Base-by-base conservation (phyloP, 1,140 invertebrate species). In the Diprion similis region DNA sequence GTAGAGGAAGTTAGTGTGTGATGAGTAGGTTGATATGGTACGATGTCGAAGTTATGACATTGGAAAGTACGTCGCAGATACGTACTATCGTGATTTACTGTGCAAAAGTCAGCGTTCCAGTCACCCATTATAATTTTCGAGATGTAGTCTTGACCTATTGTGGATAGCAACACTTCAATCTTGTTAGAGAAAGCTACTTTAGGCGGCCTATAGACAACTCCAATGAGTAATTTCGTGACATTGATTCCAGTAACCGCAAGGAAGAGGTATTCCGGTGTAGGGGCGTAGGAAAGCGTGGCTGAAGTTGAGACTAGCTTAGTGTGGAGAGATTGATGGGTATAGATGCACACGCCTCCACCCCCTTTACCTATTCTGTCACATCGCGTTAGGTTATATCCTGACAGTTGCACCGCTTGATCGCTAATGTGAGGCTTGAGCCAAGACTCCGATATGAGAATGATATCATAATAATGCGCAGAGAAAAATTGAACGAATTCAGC, bases 91-190 rank as follows among this genome's bases (percentile, higher is more conserved):
- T 3, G 51, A n/a, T 59, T 71, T 8, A 8, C 11, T 9, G 51
- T 24, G 4, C 7, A 64, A 10, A 71, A 37, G 11, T 71, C 19
- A 0, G 51, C 70, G 45, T 71, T 71, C 70, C 70, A 71, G 70
- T 71, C 70, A n/a, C 70, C 70, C 70, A 71, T 71, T 17, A 71
- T 71, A 7, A 71, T 24, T 65, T 71, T 71, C 1, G 51, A 64
- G 0, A 24, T 13, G 10, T 45, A 71, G 7, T 71, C 46, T 64
- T 71, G 70, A 37, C 70, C 59, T 11, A 45, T 24, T 0, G 51
- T 8, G 1, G 70, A 1, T 8, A 71, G 13, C 0, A 71, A 17
- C 6, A 9, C 2, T 17, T 71, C 51, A 45, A 71, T 51, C 4
- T 6, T 51, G 59, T 71, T 15, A 6, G 48, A 59, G 37, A 59